Evolutionary conservation across 92 coral and sea anemone genomes (phyloP).

Genomic region (Porites lobata): DNA sequence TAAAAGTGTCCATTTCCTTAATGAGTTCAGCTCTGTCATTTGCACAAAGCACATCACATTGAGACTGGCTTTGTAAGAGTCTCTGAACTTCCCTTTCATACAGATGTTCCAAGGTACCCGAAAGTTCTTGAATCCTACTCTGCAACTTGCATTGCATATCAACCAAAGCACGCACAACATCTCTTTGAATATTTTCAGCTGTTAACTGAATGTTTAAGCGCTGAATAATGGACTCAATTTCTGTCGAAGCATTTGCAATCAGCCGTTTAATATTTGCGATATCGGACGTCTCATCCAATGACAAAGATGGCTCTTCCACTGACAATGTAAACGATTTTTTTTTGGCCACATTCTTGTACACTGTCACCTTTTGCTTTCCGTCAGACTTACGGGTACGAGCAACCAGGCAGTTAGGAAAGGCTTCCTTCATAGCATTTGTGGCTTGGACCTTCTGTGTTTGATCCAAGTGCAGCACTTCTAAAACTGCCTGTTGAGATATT

Average conservation of each 20-base stretch:
- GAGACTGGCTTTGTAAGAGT: conserved; percentile 20
- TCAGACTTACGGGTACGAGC: not conserved
- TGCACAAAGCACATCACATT: not conserved
- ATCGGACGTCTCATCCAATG: too few relatives aligned
- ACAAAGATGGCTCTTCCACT: conserved; percentile 16
- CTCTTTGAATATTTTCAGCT: too few relatives aligned
- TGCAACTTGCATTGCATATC: conserved; percentile 44
- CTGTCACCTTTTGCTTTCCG: conserved; percentile 28
- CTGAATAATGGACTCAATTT: too few relatives aligned
- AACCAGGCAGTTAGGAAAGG: conserved; percentile 34
- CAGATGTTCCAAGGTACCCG: conserved; percentile 7
- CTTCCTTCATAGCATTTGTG: conserved; percentile 51
- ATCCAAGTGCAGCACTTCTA: conserved; percentile 34
- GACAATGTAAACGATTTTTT: conserved; percentile 25
- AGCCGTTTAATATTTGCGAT: too few relatives aligned
- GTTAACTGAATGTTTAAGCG: too few relatives aligned
- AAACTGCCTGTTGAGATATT: conserved; percentile 26
- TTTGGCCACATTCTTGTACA: conserved; percentile 31
- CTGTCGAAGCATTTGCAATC: too few relatives aligned
- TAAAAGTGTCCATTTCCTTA: not conserved
- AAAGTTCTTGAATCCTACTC: conserved; percentile 32
- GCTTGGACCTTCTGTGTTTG: conserved; percentile 35
- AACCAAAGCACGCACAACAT: not conserved
- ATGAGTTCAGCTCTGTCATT: too few relatives aligned
- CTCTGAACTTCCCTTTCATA: conserved; percentile 49